A percentile compares a stretch with the other conserved stretches of the same genome.
phyloP scores from a whole-genome alignment of 1,140 invertebrate species.

The Hirudo medicinalis region DNA sequence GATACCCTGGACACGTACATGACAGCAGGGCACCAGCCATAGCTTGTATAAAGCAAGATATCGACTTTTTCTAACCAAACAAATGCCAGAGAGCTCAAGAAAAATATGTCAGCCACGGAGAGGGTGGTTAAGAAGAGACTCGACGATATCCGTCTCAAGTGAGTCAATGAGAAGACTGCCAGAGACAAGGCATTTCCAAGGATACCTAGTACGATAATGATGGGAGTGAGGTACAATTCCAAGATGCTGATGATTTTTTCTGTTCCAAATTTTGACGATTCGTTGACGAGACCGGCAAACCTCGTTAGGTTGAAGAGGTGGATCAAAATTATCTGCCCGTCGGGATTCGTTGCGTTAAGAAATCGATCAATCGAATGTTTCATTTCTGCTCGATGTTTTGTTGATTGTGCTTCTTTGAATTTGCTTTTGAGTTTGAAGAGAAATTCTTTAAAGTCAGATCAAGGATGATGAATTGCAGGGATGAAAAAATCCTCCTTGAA shows the following conservation, averaged over 20 bases:
- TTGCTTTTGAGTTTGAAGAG: too few species aligned
- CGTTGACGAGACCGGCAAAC: not conserved
- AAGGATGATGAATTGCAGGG: too few species aligned
- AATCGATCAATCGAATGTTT: too few species aligned
- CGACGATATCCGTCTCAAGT: constrained; percentile 17
- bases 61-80: constrained; percentile 19
- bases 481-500: too few species aligned
- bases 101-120: constrained; percentile 19
- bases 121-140: constrained; percentile 20
- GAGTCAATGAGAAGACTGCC: constrained; percentile 20
- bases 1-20: constrained; percentile 13
- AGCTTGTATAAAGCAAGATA: not conserved
- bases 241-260: constrained; percentile 6
- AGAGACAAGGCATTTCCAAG: constrained; percentile 20
- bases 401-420: too few species aligned
- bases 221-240: constrained; percentile 19
- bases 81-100: constrained; percentile 13
- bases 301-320: not conserved
- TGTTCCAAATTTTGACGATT: not conserved
- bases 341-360: too few species aligned
- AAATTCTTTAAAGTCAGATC: too few species aligned
- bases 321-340: not conserved
- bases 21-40: constrained; percentile 15
- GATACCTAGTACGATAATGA: constrained; percentile 19
- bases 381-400: too few species aligned